Base-by-base conservation (phyloP, 1,140 invertebrate genomes). In the Caenorhabditis brenneri region DNA sequence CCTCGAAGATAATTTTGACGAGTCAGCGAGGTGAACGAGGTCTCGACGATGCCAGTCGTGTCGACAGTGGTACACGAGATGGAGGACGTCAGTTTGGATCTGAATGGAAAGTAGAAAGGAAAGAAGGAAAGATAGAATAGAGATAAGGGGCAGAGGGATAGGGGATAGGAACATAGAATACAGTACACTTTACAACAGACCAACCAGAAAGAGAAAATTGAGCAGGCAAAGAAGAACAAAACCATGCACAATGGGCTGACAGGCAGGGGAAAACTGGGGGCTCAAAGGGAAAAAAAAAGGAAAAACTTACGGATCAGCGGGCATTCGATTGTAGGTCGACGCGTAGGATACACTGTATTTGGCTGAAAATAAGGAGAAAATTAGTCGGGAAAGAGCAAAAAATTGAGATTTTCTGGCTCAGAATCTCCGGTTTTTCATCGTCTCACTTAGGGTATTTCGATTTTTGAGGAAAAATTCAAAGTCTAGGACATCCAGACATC, bases 261-360 rank as follows among this genome's bases (percentile, higher is more conserved):
- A 78, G 42, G 48, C 48, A 46, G 51, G 22, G 53, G 24, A 51
- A 42, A 4, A 31, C 49, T 60, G n/a, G 36, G 65, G 33, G 33
- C 4, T 12, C 39, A 10, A 22, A 24, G 19, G n/a, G 15, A 65
- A 65, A 74, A 74, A 31, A 7, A n/a, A n/a, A n/a, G n/a, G n/a
- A n/a, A n/a, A n/a, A 60, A 87, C 87, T 88, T 51, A 88, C 87
- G 74, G 84, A 24, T 88, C 87, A 82, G 82, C 80, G 5, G 88
- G 80, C 33, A 84, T 51, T 16, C 88, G 85, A 78, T 87, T 88
- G 83, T 88, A 88, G 6, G 86, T 80, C 6, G 88, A 84, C 9
- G 88, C 88, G 46, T 88, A 88, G 19, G 88, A 88, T 9, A 83
- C 81, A 58, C 74, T 85, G 53, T 83, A 78, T 79, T 88, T 88